These are phyloP conservation scores for Pseudeuparius sepicola DNA, from an alignment of 2,888 invertebrate species.

Conservation along the genomic window DNA sequence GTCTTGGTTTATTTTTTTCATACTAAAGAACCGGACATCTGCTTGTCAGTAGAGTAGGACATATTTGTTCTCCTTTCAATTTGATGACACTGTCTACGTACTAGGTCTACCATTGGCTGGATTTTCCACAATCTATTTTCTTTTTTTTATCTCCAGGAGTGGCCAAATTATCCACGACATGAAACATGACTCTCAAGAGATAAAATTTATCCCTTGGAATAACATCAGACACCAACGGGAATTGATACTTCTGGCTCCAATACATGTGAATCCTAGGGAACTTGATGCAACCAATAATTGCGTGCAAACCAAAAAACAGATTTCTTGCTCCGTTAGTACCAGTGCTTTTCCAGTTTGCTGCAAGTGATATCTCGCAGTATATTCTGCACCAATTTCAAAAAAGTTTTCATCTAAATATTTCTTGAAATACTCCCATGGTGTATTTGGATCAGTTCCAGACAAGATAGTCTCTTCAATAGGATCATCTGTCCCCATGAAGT, in stretches of 20 bases:
- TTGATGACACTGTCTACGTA: conserved; percentile 19
- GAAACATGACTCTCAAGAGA: conserved; percentile 20
- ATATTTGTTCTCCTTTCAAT: not conserved
- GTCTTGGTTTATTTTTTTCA: conserved; percentile 29
- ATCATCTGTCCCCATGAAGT: conserved; percentile 2
- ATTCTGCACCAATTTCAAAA: conserved; percentile 1
- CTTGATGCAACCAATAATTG: conserved; percentile 11
- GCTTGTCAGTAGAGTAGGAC: conserved; percentile 24
- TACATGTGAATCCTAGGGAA: conserved; percentile 3
- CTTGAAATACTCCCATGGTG: conserved; percentile 1
- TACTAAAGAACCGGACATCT: conserved; percentile 25
- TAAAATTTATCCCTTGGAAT: conserved; percentile 5
- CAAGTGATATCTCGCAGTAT: conserved; percentile 2
- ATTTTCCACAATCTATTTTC: too few relatives aligned
- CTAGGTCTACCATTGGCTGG: too few relatives aligned
- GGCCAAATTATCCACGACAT: conserved; percentile 18
- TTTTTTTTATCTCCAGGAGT: conserved; percentile 12
- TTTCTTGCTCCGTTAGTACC: conserved; percentile 5
- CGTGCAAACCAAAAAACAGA: conserved; percentile 9
- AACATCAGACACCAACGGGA: conserved; percentile 8
- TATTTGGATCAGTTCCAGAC: conserved; percentile 1
- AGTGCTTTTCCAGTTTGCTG: conserved; percentile 3
- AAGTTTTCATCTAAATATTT: conserved; percentile 1
- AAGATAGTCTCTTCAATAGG: conserved; percentile 3
- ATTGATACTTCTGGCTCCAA: conserved; percentile 3